A percentile compares a stretch with the other conserved stretches of the same genome.
These are phyloP conservation scores for Harpalus rufipes DNA, from an alignment of 2,888 invertebrate species.

Conservation along the genomic window DNA sequence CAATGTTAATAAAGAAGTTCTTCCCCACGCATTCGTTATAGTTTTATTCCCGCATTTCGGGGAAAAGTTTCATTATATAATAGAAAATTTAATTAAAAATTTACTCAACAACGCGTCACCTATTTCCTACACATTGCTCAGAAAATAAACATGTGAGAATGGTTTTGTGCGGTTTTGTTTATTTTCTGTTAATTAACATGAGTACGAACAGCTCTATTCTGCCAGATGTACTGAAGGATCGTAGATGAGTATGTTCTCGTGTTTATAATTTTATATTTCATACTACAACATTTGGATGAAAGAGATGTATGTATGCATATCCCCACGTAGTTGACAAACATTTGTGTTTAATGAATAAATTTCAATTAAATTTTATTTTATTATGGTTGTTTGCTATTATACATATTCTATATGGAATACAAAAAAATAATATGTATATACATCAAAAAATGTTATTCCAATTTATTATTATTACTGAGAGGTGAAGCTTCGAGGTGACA, in stretches of 20 bases:
- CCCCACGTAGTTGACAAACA: background rate
- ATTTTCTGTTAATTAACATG: constrained; percentile 46
- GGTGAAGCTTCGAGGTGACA: too few relatives aligned
- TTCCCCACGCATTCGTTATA: background rate
- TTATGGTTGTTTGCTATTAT: too few relatives aligned
- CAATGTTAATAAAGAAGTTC: constrained; percentile 31
- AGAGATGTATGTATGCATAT: background rate
- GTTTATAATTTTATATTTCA: constrained; percentile 17
- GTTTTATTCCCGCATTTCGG: constrained; percentile 7
- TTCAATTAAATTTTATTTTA: background rate
- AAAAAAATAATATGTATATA: too few relatives aligned
- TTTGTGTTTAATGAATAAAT: background rate
- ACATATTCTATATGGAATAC: too few relatives aligned
- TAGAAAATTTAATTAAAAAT: constrained; percentile 44
- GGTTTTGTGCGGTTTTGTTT: constrained; percentile 36
- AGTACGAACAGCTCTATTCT: background rate
- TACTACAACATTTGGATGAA: background rate
- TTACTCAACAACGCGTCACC: background rate
- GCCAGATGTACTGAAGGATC: background rate
- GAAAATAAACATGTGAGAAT: constrained; percentile 26
- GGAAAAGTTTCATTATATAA: constrained; percentile 8
- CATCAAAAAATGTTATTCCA: too few relatives aligned
- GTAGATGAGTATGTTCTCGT: background rate
- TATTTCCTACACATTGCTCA: background rate
- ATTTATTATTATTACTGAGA: too few relatives aligned